phyloP scores from a whole-genome alignment of 2,797 vertebrate species.

The Emys orbicularis region DNA sequence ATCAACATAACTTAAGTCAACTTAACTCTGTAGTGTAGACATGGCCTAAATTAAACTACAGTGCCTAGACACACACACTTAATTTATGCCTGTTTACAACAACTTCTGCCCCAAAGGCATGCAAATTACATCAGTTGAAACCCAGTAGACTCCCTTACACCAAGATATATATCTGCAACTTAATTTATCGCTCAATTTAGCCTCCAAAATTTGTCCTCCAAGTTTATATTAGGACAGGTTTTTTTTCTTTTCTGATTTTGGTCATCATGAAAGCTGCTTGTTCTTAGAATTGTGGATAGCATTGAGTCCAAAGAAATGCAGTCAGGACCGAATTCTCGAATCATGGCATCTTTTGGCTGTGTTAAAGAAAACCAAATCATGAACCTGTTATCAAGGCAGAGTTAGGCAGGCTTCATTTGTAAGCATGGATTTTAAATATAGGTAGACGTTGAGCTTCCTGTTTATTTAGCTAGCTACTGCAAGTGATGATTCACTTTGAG shows the following conservation, averaged over 20 bases:
- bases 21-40: too few relatives aligned
- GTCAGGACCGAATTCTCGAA: background rate
- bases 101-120: background rate
- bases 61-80: background rate
- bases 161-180: background rate
- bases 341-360: background rate
- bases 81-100: background rate
- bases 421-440: background rate
- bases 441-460: conserved; percentile 1
- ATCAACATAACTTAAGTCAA: too few relatives aligned
- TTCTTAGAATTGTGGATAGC: background rate
- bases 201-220: background rate
- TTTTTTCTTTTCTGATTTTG: background rate
- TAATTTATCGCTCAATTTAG: background rate
- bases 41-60: background rate
- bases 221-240: background rate
- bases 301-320: background rate
- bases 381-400: background rate
- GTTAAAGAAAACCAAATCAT: background rate
- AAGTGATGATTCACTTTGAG: background rate
- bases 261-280: background rate
- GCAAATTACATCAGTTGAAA: background rate
- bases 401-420: background rate
- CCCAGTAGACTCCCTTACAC: background rate
- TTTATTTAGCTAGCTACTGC: background rate